Conservation (phyloP, 2,888 invertebrate species). For the Hyposoter didymator region DNA sequence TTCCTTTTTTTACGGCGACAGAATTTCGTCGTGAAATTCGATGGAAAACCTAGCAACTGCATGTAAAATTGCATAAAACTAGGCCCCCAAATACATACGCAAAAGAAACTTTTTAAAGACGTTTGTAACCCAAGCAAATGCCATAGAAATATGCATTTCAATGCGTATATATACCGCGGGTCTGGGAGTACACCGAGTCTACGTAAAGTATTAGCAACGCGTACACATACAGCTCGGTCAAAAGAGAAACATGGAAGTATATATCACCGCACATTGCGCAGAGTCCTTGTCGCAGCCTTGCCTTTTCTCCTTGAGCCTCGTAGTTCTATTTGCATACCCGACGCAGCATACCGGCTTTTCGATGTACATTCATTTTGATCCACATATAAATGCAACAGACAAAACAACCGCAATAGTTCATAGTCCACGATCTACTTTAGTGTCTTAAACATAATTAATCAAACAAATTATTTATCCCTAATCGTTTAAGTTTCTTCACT, state of each 20-base stretch:
- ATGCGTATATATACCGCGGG: not conserved
- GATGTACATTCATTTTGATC: conserved; percentile 24
- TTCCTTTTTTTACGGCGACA: not conserved
- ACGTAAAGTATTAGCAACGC: conserved; percentile 44
- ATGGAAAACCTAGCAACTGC: not conserved
- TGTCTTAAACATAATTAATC: not conserved
- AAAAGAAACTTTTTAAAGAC: not conserved
- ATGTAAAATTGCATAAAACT: not conserved
- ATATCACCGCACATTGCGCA: conserved; percentile 29
- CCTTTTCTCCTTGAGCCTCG: conserved; percentile 78
- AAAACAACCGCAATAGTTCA: conserved; percentile 1
- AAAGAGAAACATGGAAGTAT: conserved; percentile 49
- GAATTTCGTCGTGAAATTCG: not conserved
- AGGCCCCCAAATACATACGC: not conserved
- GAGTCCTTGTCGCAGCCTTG: conserved; percentile 80
- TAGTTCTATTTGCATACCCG: conserved; percentile 77
- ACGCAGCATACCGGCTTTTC: conserved; percentile 53
- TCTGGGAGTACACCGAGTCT: not conserved
- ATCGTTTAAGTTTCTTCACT: not conserved
- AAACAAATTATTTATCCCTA: not conserved
- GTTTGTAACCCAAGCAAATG: not conserved
- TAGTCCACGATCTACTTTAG: not conserved
- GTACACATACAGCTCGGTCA: conserved; percentile 33
- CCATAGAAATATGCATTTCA: not conserved
- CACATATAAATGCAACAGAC: conserved; percentile 10